Base-by-base conservation (phyloP, 2,888 invertebrate genomes). In the Drosophila bunnanda region DNA sequence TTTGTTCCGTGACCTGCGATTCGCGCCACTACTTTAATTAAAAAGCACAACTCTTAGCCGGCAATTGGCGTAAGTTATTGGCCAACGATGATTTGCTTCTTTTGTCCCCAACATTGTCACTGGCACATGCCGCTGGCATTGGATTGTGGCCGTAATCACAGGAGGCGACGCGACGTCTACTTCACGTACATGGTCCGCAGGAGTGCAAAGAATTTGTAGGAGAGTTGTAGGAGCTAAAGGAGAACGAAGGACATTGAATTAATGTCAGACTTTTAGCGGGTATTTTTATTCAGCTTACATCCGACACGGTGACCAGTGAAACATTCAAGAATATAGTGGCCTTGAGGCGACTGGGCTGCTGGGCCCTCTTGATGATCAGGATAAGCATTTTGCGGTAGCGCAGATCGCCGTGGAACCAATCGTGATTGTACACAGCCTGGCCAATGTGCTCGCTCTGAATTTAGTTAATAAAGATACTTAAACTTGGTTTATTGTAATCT, bases 191-290 rank as follows among this genome's bases (percentile, higher is more conserved):
- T 91, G 2, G 91, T 91, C 9, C 90, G 83, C 13, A 91, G 52
- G 2, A 92, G 64, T 3, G 91, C 91, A 41, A 91, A 92, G 58
- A 91, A 91, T 62, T 91, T 91, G 59, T 91, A 92, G 7, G 91
- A 91, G 3, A 92, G 65, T 53, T 90, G 91, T 34, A 90, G 74
- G 7, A 92, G 75, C 92, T 92, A 74, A 91, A 73, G 1, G 30
- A 38, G 22, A 30, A 30, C 1, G 25, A 4, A 15, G 8, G 22
- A 4, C 41, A 50, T 15, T 2, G 7, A 17, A 46, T 32, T 30
- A 10, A 34, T 28, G 17, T 22, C 46, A 22, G 20, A 9, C 32
- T 28, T 6, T 30, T 12, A 10, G 10, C 1, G 1, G 13, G 36
- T 30, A 15, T 8, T 48, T 17, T 8, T 20, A n/a, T 5, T 1